Base-by-base conservation (phyloP, 2,797 vertebrate genomes). In the Pachyuromys duprasi region DNA sequence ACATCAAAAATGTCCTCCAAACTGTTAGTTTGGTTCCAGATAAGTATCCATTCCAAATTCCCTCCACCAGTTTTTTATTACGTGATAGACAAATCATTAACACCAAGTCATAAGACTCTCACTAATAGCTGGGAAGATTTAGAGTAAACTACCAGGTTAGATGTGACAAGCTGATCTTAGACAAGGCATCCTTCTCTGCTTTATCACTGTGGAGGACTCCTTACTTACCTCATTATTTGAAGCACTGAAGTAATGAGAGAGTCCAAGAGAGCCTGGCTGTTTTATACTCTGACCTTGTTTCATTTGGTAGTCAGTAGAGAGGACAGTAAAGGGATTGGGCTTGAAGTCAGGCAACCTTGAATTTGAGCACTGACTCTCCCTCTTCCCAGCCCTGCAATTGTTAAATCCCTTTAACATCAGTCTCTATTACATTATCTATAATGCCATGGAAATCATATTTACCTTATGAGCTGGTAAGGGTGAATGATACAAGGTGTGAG, bases 281-380 rank as follows among this genome's bases (percentile, higher is more conserved):
- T 87, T 87, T 91, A 63, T 33, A 74, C 70, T 89, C 57, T 93
- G 94, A 39, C 36, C 28, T 95, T 36, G 24, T 55, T 95, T 88
- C 62, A 42, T 80, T 84, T 92, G 86, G 81, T 76, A 93, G 45
- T 8, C 42, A 45, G 76, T 31, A 65, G 74, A 57, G 65, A 70
- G 80, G 31, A 70, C 8, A 88, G 67, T 72, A 94, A 94, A 96
- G 53, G 45, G 89, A 55, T 28, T 0, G 33, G 63, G 69, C 89
- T 96, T 97, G 94, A 97, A 95, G 94, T 97, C 67, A 91, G 75
- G 53, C 86, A 95, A 65, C 62, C 90, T 94, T 62, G 95, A 96
- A 57, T 95, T 62, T 96, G 94, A 49, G 79, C 63, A 92, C 6
- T 6, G 63, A 95, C 74, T 96, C 90, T 95, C 84, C 65, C 53